Percentiles rank a stretch among this genome's conserved stretches.
These are phyloP conservation scores for Scleropages formosus DNA, from an alignment of 2,797 vertebrate species.

Conservation along the genomic window DNA sequence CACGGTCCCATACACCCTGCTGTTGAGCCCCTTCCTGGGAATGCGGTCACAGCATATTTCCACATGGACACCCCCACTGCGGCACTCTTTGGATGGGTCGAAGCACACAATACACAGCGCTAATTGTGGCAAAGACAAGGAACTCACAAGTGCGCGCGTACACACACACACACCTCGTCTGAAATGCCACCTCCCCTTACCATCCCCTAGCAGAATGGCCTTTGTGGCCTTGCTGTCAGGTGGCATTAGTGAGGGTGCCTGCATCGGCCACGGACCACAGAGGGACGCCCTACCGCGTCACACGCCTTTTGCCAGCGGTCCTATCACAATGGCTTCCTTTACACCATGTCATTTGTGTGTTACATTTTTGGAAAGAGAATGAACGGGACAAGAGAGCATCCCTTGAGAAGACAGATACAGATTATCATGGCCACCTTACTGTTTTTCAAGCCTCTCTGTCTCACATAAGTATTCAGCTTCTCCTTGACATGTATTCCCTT, in stretches of 20 bases:
- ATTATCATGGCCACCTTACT: no score
- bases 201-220: constrained; percentile 45
- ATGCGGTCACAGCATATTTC: constrained; percentile 40
- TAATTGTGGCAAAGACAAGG: constrained; percentile 46
- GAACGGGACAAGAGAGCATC: no score
- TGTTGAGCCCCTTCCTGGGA: constrained; percentile 25
- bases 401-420: no score
- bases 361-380: constrained; percentile 38
- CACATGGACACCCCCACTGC: constrained; percentile 28
- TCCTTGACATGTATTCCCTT: not conserved
- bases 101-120: constrained; percentile 33
- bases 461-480: not conserved
- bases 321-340: constrained; percentile 74
- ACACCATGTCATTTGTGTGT: constrained; percentile 69
- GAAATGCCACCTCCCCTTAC: not conserved
- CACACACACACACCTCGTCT: constrained; percentile 46
- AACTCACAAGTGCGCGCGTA: constrained; percentile 49
- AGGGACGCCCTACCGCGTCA: constrained; percentile 62
- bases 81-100: constrained; percentile 38
- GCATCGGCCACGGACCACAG: constrained; percentile 58
- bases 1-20: not conserved
- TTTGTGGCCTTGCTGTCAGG: constrained; percentile 64
- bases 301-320: constrained; percentile 64
- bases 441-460: not conserved
- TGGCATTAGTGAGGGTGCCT: constrained; percentile 56